These are phyloP conservation scores for Periophthalmus magnuspinnatus DNA, from an alignment of 2,797 vertebrate species.

Conservation along the genomic window DNA sequence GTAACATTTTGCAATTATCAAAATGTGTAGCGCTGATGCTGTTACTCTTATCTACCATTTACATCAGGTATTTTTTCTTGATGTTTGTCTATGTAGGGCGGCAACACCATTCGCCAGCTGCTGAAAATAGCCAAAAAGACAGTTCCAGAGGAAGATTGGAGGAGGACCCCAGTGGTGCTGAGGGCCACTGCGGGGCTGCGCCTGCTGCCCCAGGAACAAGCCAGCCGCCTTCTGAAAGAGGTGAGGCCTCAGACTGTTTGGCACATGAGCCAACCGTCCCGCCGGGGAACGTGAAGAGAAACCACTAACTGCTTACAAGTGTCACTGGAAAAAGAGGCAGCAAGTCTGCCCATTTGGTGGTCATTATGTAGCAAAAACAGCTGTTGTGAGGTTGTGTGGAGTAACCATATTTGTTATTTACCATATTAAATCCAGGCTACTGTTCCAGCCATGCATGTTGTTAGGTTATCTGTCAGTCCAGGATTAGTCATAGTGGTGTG, in stretches of 20 bases:
- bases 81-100: conserved; percentile 77
- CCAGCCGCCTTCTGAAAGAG: conserved; percentile 86
- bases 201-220: conserved; percentile 87
- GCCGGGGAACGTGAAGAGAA: conserved; percentile 70
- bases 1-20: conserved; percentile 55
- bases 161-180: conserved; percentile 89
- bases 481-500: conserved; percentile 39
- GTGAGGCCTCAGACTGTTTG: conserved; percentile 79
- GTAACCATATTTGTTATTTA: conserved; percentile 76
- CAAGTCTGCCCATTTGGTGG: conserved; percentile 69
- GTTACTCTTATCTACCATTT: conserved; percentile 22
- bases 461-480: conserved; percentile 64
- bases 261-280: conserved; percentile 59
- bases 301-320: conserved; percentile 78
- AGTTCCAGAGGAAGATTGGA: conserved; percentile 88
- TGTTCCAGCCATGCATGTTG: conserved; percentile 71
- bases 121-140: conserved; percentile 89
- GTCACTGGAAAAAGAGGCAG: conserved; percentile 65
- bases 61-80: conserved; percentile 1
- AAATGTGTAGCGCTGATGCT: conserved; percentile 34
- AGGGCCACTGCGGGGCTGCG: conserved; percentile 96
- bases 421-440: conserved; percentile 72
- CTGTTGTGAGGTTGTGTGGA: conserved; percentile 79
- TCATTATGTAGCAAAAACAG: conserved; percentile 75
- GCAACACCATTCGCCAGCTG: conserved; percentile 85